phyloP scores from a whole-genome alignment of 2,113 vertebrate species.

The Caloenas nicobarica region DNA sequence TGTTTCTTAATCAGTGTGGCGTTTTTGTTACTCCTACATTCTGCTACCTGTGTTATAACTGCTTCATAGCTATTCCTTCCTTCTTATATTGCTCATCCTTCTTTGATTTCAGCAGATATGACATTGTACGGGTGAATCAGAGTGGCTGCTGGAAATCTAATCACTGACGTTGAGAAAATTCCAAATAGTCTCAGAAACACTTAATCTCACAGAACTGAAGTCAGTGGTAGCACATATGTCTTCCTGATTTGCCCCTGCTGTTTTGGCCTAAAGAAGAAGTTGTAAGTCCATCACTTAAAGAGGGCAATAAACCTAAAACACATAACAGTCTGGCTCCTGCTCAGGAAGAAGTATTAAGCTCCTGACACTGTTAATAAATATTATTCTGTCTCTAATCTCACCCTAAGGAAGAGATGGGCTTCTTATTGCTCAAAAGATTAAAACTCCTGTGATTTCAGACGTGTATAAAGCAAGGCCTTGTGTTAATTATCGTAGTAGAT shows the following conservation, averaged over 20 bases:
- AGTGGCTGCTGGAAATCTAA: neutral
- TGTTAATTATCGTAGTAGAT: neutral
- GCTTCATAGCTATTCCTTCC: neutral
- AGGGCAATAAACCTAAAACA: neutral
- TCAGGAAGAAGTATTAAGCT: neutral
- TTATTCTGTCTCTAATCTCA: neutral
- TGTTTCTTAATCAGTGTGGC: neutral
- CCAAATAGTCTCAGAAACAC: neutral
- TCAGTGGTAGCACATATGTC: neutral
- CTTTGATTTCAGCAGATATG: neutral
- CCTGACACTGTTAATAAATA: neutral
- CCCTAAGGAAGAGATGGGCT: neutral
- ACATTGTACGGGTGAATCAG: neutral
- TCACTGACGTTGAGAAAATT: neutral
- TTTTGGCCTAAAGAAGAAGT: neutral
- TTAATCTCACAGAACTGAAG: neutral
- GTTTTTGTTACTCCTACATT: neutral
- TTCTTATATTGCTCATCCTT: neutral
- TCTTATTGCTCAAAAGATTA: neutral
- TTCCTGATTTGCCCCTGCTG: neutral
- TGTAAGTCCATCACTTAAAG: neutral
- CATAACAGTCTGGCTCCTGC: neutral
- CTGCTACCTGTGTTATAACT: neutral
- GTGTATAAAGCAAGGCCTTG: neutral
- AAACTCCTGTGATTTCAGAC: neutral